Evolutionary conservation across 2,888 invertebrate genomes (phyloP).

Genomic region (Nemurella pictetii): DNA sequence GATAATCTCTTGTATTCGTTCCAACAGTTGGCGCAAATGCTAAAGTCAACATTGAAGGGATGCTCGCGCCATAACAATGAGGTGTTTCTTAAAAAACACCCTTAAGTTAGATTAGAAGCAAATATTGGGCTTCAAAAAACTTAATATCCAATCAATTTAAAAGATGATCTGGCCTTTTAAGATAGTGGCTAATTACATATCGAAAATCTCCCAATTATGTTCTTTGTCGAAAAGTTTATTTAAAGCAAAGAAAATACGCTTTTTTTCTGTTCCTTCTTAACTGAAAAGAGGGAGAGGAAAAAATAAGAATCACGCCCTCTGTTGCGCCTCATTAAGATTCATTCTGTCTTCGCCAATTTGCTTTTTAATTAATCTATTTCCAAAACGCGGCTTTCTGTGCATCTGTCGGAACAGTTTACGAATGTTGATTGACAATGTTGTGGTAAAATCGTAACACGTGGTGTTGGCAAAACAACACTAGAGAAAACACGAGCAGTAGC

Average conservation of each 20-base stretch:
- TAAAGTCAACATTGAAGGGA: slow-evolving; percentile 2
- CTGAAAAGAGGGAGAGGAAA: neutral
- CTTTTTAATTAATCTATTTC: slow-evolving; percentile 38
- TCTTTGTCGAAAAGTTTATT: neutral
- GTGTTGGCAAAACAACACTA: neutral
- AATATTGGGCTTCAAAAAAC: neutral
- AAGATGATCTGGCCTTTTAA: neutral
- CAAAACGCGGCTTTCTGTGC: slow-evolving; percentile 12
- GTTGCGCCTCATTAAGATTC: slow-evolving; percentile 32
- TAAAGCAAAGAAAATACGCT: neutral
- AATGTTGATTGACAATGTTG: slow-evolving; percentile 14
- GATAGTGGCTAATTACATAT: neutral
- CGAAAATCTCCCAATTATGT: neutral
- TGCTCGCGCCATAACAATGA: neutral
- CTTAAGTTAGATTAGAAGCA: neutral
- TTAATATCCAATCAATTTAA: neutral
- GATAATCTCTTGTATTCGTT: slow-evolving; percentile 24
- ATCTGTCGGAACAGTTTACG: slow-evolving; percentile 16
- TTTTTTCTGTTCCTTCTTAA: neutral
- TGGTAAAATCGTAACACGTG: neutral
- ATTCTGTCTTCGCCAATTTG: slow-evolving; percentile 38
- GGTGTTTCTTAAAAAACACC: neutral
- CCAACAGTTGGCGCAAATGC: slow-evolving; percentile 23
- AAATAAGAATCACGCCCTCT: neutral
- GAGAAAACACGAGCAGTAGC: no score